Conservation (phyloP, 2,113 vertebrate species). For the Mus pahari region DNA sequence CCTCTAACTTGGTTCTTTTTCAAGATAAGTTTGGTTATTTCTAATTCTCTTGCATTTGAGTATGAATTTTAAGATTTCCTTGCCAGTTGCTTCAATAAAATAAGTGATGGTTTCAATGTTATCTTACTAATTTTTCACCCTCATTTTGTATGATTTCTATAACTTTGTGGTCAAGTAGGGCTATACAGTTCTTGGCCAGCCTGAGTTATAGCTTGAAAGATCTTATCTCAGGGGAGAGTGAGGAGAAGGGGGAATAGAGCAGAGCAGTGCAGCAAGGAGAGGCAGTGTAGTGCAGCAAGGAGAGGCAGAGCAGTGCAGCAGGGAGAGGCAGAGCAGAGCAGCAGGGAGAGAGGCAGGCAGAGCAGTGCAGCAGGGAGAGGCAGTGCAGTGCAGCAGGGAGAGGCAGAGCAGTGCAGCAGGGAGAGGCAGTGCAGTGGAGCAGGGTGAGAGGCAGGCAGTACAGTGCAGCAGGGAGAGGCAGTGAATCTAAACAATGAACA, state of each 20-base stretch:
- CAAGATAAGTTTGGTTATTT: neutral
- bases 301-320: too few species aligned
- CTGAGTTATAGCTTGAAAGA: neutral
- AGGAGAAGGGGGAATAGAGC: too few species aligned
- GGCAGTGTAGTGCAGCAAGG: too few species aligned
- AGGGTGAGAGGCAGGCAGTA: too few species aligned
- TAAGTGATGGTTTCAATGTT: neutral
- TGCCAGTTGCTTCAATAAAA: neutral
- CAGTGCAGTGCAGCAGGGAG: neutral
- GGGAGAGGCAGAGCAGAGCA: neutral
- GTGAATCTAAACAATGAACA: too few species aligned
- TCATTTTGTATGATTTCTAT: neutral
- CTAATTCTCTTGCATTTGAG: neutral
- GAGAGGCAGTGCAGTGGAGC: too few species aligned
- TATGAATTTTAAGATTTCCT: neutral
- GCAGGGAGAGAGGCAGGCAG: too few species aligned
- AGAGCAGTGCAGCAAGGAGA: neutral
- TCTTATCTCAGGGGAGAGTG: neutral
- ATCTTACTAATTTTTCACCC: neutral
- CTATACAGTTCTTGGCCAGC: neutral
- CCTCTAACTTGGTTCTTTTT: neutral
- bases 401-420: neutral
- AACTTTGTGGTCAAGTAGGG: neutral
- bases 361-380: neutral
- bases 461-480: neutral